Base-by-base conservation (phyloP, 2,797 vertebrate species). In the Calcarius lapponicus region DNA sequence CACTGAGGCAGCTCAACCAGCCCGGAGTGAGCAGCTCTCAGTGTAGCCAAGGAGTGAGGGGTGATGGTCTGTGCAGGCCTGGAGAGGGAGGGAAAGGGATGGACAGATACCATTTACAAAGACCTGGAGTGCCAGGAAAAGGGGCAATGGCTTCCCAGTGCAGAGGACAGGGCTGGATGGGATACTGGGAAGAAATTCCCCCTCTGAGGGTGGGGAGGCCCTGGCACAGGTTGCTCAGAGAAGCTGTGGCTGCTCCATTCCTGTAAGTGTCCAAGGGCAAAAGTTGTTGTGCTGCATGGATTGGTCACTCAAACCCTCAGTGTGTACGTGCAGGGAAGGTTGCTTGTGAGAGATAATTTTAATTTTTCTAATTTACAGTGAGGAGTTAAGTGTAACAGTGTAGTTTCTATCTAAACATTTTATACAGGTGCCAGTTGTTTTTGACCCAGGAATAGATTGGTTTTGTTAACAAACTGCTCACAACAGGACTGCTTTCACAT, bases 41-140 rank as follows among this genome's bases (percentile, higher is more conserved):
- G 20, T 4, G 2, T 1, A 14, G n/a, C 53, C 2, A 2, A 0
- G 0, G 0, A 9, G 18, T 1, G 11, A n/a, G 57, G 7, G 50
- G 11, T 7, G 60, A 7, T 42, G 80, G 31, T 64, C 45, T 36
- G 54, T 7, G 34, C 31, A 36, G 61, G 19, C 17, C 28, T 9
- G 66, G 61, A 58, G 74, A 51, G 56, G 67, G 36, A 47, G 51
- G 22, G 43, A 18, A 34, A 8, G 8, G 4, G 17, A 3, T 13
- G 31, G 28, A 57, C 18, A 19, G 43, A 20, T 22, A 14, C 3
- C 2, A 0, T 70, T 22, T 12, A 16, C 10, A 7, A 26, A 8
- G 6, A 4, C 18, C 22, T 57, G 74, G 28, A 43, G 51, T 4
- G 10, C 50, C 34, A 54, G 53, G 13, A 54, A 18, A 54, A 54